These are phyloP conservation scores for Luscinia megarhynchos DNA, from an alignment of 2,797 vertebrate genomes.

Conservation along the genomic window DNA sequence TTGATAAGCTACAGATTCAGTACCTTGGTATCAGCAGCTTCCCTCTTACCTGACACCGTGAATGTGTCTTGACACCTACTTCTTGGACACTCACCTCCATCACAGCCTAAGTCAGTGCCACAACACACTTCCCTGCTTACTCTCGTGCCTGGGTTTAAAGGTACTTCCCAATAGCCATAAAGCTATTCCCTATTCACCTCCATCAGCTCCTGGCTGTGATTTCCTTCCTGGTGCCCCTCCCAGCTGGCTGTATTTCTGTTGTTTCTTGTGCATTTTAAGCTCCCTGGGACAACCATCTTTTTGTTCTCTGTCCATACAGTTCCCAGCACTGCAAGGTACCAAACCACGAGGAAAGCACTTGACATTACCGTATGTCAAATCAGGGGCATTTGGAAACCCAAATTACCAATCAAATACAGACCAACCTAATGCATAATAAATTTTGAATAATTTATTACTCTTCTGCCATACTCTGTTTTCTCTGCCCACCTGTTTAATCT, in stretches of 20 bases:
- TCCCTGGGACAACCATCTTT: constrained; percentile 23
- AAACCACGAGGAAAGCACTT: neutral
- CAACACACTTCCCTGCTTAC: neutral
- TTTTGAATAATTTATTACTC: neutral
- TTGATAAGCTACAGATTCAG: neutral
- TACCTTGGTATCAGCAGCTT: neutral
- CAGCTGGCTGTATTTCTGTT: neutral
- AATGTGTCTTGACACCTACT: neutral
- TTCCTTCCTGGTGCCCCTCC: neutral
- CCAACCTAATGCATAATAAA: neutral
- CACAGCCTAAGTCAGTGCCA: neutral
- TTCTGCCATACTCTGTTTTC: neutral
- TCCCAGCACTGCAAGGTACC: constrained; percentile 39
- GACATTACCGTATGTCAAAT: neutral
- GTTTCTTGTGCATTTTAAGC: neutral
- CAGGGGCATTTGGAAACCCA: neutral
- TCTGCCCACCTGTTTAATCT: neutral
- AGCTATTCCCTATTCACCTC: neutral
- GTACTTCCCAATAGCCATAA: neutral
- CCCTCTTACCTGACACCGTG: neutral
- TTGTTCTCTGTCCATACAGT: constrained; percentile 17
- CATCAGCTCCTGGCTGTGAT: neutral
- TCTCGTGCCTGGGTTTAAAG: neutral
- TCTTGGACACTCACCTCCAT: neutral
- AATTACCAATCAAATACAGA: neutral